Conservation (phyloP, 2,113 vertebrate genomes). For the Nothoprocta perdicaria region DNA sequence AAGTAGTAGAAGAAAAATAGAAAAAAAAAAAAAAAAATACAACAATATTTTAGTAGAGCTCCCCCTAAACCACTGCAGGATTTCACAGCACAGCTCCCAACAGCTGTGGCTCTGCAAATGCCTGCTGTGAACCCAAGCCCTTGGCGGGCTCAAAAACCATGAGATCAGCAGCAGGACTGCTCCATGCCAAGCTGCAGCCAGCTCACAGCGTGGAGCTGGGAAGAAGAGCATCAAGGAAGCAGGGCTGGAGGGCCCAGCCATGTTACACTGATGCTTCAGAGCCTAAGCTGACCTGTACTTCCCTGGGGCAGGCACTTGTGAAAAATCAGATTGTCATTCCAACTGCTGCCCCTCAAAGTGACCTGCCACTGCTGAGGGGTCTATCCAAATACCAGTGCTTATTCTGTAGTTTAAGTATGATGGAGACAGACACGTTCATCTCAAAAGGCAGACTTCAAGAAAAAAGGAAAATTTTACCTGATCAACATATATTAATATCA, state of each 20-base stretch:
- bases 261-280: neutral
- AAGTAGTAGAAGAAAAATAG: neutral
- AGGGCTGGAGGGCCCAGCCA: neutral
- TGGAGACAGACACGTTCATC: neutral
- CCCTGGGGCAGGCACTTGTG: accelerated
- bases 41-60: neutral
- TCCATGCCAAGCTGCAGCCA: accelerated
- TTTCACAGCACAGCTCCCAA: neutral
- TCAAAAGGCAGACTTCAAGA: neutral
- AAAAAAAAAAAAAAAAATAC: neutral
- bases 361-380: accelerated
- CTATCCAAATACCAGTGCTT: neutral
- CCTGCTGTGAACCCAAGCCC: neutral
- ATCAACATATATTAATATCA: neutral
- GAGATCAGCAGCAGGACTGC: neutral
- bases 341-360: neutral
- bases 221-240: neutral
- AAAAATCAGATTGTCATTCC: neutral
- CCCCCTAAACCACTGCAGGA: neutral
- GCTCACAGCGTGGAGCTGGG: neutral
- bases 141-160: neutral
- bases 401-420: neutral
- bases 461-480: neutral
- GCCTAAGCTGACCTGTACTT: neutral
- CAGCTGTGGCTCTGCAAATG: neutral